Evolutionary conservation across 2,888 invertebrate species (phyloP), one percentile per base, ranked within the genome.

Genomic region (Zygothrica quintamaculata): DNA sequence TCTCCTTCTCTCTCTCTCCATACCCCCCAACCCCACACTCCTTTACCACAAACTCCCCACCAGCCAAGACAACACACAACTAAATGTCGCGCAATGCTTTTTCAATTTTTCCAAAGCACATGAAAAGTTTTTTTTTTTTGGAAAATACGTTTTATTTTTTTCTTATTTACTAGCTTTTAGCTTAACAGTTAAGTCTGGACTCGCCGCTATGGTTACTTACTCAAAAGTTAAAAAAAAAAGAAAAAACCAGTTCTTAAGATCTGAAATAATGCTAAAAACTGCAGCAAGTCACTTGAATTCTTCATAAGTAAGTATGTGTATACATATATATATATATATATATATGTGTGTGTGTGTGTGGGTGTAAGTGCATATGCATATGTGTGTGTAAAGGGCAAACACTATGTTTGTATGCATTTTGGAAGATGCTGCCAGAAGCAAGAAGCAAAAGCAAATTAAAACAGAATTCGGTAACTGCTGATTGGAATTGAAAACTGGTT

Each of bases 21-120:
- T n/a, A n/a, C n/a, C n/a, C n/a, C n/a, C n/a, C n/a, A n/a, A n/a
- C n/a, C n/a, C n/a, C n/a, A n/a, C n/a, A n/a, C n/a, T n/a, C n/a
- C n/a, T n/a, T n/a, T n/a, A n/a, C n/a, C n/a, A n/a, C n/a, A n/a
- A n/a, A n/a, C n/a, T n/a, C n/a, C n/a, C n/a, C n/a, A n/a, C n/a
- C n/a, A n/a, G n/a, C n/a, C n/a, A n/a, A n/a, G n/a, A n/a, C n/a
- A n/a, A n/a, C n/a, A n/a, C n/a, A n/a, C n/a, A n/a, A n/a, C 60
- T n/a, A 51, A 71, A 64, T 60, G 60, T 81, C 85, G 74, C 77
- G 87, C 82, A 87, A 71, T 78, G 64, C 57, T 74, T 80, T 85
- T 79, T 66, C 65, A 60, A 85, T 87, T 85, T 79, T 79, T 78
- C 79, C 77, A 78, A 78, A 56, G 71, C 51, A 87, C 77, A 73